Base-by-base conservation (phyloP, 2,888 invertebrate genomes). In the Drosophila anomelani region DNA sequence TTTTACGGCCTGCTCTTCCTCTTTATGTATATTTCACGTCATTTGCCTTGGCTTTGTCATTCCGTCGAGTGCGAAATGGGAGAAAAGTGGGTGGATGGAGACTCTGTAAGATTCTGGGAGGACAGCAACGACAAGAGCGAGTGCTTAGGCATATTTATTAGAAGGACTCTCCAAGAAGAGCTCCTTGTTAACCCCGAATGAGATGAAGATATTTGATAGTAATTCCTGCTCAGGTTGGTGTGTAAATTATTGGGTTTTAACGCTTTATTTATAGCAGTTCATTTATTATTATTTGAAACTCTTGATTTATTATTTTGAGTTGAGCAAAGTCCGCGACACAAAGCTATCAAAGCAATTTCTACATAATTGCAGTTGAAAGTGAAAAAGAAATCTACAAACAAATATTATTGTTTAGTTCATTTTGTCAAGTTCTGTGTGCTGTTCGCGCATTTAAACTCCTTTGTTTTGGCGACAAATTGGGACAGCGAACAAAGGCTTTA, bases 131-230 rank as follows among this genome's bases (percentile, higher is more conserved):
- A 36, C 34, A 54, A 78, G 77, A 46, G 78, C 59, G 68, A 70
- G 78, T 84, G 82, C 84, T 87, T 86, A 81, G 80, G 70, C 77
- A 77, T 81, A 84, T 84, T 84, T 84, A 87, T 87, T 87, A 81
- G 80, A 54, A 53, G 68, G 44, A 61, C 68, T 75, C 68, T 44
- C 55, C 54, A 64, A 55, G 74, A 66, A 66, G 57, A 74, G 53
- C 56, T 71, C 46, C 79, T 79, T 58, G 66, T 75, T 75, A 54
- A 68, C 67, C 60, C 41, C 36, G 49, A 55, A 67, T 73, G 66
- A 73, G 74, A 73, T 74, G 66, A 46, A 54, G 53, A 57, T 75
- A 68, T 61, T 75, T 75, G 61, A 75, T 75, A 75, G 68, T 74
- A 59, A 58, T 57, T 39, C 46, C 64, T 41, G 46, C 39, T 20